Evolutionary conservation across 2,113 vertebrate genomes (phyloP).

Genomic region (Malurus cyaneus): DNA sequence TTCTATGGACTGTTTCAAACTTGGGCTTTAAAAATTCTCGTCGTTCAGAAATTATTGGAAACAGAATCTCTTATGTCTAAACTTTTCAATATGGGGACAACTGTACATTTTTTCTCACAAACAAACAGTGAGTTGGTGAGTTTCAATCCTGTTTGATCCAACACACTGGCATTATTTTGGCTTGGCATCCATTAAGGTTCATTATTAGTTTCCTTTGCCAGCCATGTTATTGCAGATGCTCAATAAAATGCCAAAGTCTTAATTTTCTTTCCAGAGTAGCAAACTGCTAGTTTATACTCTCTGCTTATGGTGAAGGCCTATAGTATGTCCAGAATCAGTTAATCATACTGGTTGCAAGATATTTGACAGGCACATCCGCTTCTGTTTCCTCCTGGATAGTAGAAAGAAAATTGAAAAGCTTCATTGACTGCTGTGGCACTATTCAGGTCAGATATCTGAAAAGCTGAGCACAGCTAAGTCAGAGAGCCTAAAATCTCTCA

Average conservation of each 20-base stretch:
- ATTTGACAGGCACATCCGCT: background rate
- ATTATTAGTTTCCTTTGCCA: background rate
- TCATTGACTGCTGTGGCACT: background rate
- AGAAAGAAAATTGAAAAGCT: background rate
- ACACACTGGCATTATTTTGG: background rate
- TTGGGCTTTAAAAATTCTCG: background rate
- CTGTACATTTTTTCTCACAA: background rate
- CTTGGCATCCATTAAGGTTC: background rate
- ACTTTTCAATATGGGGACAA: background rate
- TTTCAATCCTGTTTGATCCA: background rate
- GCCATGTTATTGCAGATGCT: background rate
- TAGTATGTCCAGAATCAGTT: background rate
- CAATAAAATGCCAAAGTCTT: background rate
- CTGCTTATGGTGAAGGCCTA: background rate
- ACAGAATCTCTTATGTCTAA: background rate
- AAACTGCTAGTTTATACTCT: background rate
- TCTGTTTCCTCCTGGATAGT: background rate
- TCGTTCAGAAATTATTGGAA: background rate
- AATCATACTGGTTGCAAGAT: background rate
- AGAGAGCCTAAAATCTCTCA: background rate
- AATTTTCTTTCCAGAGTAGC: background rate
- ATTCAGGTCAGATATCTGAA: background rate
- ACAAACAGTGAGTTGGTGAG: background rate
- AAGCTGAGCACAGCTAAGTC: background rate
- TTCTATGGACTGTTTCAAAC: background rate